Evolutionary conservation across 2,888 invertebrate genomes (phyloP), one percentile per base, ranked within the genome.

Genomic region (Meteorus colon): DNA sequence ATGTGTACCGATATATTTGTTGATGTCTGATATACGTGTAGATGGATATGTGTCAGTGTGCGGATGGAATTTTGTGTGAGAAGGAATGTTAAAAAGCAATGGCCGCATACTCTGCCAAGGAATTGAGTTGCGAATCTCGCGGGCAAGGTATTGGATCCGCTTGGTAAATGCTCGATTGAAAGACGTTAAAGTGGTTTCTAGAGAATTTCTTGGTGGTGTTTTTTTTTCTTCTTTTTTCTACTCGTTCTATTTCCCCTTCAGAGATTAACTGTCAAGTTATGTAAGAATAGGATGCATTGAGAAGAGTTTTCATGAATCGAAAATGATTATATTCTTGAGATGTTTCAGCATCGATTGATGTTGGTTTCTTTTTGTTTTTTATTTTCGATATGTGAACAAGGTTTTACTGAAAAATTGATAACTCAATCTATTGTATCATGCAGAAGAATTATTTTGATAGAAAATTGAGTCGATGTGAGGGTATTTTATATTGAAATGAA

Each of bases 161-260:
- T 68, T 16, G 29, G 51, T 68, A 68, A 68, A 68, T 31, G 51
- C 24, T 34, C 31, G 29, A 55, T 29, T 51, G 55, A 55, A 69
- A 45, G 67, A 67, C 34, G 31, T 69, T 19, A 69, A 55, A 69
- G 55, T 69, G 31, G 37, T 69, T 55, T 69, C 55, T 29, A 68
- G 27, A 8, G 55, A 34, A 27, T 31, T 65, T 55, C 31, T 55
- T 55, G 24, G 24, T 24, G 24, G 1, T 24, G 29, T 29, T 51
- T 2, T 24, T 69, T 29, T 14, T 19, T 19, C 24, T 19, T 55
- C 4, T 19, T 24, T 31, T 6, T 14, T 62, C 4, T 62, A 29
- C 16, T 16, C 8, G 31, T 31, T 10, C 31, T 62, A 10, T 60
- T 41, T 41, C 41, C 41, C 41, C 12, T 41, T 41, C 1, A 12